Evolutionary conservation across 1,140 invertebrate genomes (phyloP), one percentile per base, ranked within the genome.

Genomic region (Lordiphosa collinella): DNA sequence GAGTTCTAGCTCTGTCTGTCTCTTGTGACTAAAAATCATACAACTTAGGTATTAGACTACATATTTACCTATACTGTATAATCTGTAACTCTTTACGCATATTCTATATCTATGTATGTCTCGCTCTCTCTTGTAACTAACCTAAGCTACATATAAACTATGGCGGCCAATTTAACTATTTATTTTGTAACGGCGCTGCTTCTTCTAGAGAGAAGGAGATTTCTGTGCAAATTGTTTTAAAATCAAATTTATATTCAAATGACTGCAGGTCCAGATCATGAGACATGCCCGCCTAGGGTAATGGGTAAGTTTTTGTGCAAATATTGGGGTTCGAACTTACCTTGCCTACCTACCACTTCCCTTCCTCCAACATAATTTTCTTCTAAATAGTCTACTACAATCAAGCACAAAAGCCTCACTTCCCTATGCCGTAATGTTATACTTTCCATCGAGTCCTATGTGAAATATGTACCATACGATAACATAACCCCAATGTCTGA

Each of bases 181-280:
- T 56, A 40, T 51, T 44, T 37, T 46, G 43, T 65, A 65, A 32
- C 54, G 64, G 60, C 59, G 54, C 40, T 52, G 44, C 18, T 46
- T 73, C 53, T 48, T 38, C 34, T 35, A 18, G 44, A 36, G 18
- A 36, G 18, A 35, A 48, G 25, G 22, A 63, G 41, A 53, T 47
- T 52, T 66, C 34, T 57, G 53, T 56, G 52, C 55, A 63, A 48
- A 70, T 72, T 69, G 60, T 73, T 38, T 63, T 51, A 58, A 63
- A 72, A 75, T 37, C 72, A 64, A 67, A 67, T 58, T 82, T 66
- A 29, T 82, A 82, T 82, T 74, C 49, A 75, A 87, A 86, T 60
- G 66, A 86, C 67, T 69, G 47, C 89, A 90, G 90, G 90, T 90
- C 89, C 90, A 59, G 89, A 90, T 72, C 86, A 90, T 86, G 88